Conservation (phyloP, 2,797 vertebrate genomes). For the Kryptolebias ocellatus region DNA sequence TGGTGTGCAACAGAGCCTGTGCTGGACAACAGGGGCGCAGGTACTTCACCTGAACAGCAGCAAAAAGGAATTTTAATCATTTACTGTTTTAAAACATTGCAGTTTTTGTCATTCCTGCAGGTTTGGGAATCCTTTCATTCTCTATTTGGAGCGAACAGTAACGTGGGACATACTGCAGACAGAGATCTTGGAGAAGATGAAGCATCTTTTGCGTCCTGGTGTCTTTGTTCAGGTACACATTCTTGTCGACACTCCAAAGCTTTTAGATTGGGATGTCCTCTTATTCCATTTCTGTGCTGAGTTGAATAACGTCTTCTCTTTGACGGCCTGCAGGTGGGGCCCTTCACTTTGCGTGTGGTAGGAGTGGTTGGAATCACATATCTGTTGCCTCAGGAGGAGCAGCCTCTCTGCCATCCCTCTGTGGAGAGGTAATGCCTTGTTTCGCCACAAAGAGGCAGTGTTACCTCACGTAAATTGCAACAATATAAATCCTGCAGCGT, state of each 20-base stretch:
- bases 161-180: constrained; percentile 97
- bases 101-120: constrained; percentile 64
- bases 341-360: constrained; percentile 96
- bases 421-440: constrained; percentile 89
- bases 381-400: constrained; percentile 95
- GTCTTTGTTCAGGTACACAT: constrained; percentile 88
- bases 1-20: constrained; percentile 95
- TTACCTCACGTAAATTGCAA: neutral
- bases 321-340: constrained; percentile 86
- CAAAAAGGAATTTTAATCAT: neutral
- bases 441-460: constrained; percentile 49
- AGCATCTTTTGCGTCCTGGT: constrained; percentile 90
- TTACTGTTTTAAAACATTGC: neutral
- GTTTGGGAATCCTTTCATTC: constrained; percentile 95
- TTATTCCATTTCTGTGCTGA: neutral
- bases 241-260: neutral
- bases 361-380: constrained; percentile 98
- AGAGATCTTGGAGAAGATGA: constrained; percentile 98
- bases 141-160: constrained; percentile 92
- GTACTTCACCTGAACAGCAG: constrained; percentile 66
- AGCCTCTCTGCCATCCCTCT: constrained; percentile 93
- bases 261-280: neutral
- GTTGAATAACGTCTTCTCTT: neutral
- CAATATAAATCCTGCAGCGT: constrained; percentile 29
- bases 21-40: constrained; percentile 95